Percentiles rank a stretch among this genome's conserved stretches.
Conservation (phyloP, 2,888 invertebrate genomes). For the Noctua comes region DNA sequence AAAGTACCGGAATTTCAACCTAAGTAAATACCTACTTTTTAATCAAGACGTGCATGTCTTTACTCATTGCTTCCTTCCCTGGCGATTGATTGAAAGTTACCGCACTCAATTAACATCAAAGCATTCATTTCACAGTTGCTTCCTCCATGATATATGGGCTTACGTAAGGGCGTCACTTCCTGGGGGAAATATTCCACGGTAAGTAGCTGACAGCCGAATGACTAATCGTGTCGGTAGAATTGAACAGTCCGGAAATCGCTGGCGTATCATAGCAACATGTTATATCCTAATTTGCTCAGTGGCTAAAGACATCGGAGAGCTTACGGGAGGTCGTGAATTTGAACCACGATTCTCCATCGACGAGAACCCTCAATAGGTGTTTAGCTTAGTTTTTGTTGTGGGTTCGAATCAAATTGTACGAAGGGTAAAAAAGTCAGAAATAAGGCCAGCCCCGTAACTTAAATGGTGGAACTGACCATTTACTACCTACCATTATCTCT, state of each 20-base stretch:
- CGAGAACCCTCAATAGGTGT: background rate
- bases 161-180: constrained; percentile 53
- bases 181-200: constrained; percentile 37
- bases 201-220: constrained; percentile 24
- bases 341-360: background rate
- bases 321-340: background rate
- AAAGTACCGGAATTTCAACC: background rate
- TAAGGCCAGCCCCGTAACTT: background rate
- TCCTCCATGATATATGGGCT: constrained; percentile 53
- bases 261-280: constrained; percentile 13
- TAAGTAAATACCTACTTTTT: background rate
- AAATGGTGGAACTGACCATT: background rate
- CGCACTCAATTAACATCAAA: constrained; percentile 47
- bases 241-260: constrained; percentile 12
- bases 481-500: background rate
- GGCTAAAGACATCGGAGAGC: background rate
- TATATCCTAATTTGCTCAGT: background rate
- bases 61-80: constrained; percentile 37
- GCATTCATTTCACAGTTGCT: constrained; percentile 40
- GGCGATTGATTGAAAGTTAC: constrained; percentile 49
- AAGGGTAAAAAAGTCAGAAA: background rate
- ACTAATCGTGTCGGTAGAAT: constrained; percentile 34
- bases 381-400: background rate
- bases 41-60: constrained; percentile 30
- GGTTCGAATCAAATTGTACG: background rate